Conservation (phyloP, 2,797 vertebrate species). For the Parambassis ranga region DNA sequence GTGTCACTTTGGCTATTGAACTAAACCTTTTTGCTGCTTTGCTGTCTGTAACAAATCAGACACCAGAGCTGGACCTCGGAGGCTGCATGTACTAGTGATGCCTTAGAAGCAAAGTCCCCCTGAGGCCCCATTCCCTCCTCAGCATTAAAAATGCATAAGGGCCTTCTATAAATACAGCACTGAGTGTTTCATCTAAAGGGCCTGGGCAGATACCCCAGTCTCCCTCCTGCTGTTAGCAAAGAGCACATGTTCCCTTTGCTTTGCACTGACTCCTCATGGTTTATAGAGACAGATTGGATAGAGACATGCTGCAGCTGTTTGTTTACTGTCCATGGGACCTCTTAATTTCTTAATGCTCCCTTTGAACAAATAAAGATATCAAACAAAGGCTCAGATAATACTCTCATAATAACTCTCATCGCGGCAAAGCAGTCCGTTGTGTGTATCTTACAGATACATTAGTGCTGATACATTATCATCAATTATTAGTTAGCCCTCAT, state of each 20-base stretch:
- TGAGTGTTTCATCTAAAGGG: constrained; percentile 76
- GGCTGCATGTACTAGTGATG: constrained; percentile 40
- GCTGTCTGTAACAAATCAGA: constrained; percentile 33
- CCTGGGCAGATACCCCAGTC: constrained; percentile 52
- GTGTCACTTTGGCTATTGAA: constrained; percentile 8
- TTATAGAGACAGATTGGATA: not conserved
- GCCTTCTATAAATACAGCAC: constrained; percentile 79
- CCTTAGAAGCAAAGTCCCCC: constrained; percentile 59
- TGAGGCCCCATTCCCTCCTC: constrained; percentile 62
- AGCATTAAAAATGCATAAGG: constrained; percentile 79
- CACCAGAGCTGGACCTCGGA: constrained; percentile 37
- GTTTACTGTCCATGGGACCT: not conserved
- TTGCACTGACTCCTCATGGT: constrained; percentile 15
- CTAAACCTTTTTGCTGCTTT: not conserved
- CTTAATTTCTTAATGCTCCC: not conserved
- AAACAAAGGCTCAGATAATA: not conserved
- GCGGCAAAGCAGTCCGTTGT: no score
- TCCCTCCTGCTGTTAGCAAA: constrained; percentile 41
- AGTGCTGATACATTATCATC: constrained; percentile 44
- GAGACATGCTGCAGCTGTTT: constrained; percentile 16
- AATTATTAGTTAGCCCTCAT: constrained; percentile 50
- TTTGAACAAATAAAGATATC: constrained; percentile 3
- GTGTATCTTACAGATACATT: constrained; percentile 28
- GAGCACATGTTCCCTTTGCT: not conserved
- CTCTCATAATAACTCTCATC: no score